Evolutionary conservation across 2,888 invertebrate genomes (phyloP).

Genomic region (Spisula subtruncata): DNA sequence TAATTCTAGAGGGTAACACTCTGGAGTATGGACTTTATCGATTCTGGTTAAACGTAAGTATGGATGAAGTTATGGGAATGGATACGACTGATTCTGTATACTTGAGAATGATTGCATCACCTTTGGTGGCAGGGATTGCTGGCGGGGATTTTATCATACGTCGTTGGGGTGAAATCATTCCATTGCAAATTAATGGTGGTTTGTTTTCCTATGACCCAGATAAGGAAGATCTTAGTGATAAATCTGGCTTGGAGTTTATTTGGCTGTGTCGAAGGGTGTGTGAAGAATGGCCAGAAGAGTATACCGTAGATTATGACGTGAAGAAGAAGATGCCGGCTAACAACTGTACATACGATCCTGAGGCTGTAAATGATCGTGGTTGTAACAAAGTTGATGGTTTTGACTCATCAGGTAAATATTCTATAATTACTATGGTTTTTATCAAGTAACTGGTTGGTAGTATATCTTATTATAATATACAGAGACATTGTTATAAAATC

Average conservation of each 20-base stretch:
- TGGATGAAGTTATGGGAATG: conserved; percentile 75
- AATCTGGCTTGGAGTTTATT: conserved; percentile 69
- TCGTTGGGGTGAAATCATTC: conserved; percentile 57
- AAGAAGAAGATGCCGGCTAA: conserved; percentile 37
- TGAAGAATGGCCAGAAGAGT: conserved; percentile 67
- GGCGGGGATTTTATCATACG: conserved; percentile 65
- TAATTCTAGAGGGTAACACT: conserved; percentile 55
- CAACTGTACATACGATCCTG: conserved; percentile 57
- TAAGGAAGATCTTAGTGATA: conserved; percentile 66
- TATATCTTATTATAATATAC: background rate
- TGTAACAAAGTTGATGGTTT: conserved; percentile 66
- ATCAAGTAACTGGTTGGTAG: background rate
- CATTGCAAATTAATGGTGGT: conserved; percentile 61
- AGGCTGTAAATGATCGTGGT: conserved; percentile 58
- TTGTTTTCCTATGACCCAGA: conserved; percentile 70
- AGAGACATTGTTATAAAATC: too few species aligned
- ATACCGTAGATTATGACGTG: conserved; percentile 48
- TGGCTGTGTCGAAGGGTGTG: conserved; percentile 74
- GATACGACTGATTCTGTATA: conserved; percentile 55
- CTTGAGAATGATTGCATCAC: conserved; percentile 67
- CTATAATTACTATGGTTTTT: too few species aligned
- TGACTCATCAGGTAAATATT: conserved; percentile 63
- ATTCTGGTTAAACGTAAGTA: conserved; percentile 73
- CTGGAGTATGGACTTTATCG: conserved; percentile 75
- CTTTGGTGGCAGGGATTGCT: conserved; percentile 60